Percentiles rank a stretch among this genome's conserved stretches.
These are phyloP conservation scores for Brachionus angularis DNA, from an alignment of 1,140 invertebrate species.

Conservation along the genomic window DNA sequence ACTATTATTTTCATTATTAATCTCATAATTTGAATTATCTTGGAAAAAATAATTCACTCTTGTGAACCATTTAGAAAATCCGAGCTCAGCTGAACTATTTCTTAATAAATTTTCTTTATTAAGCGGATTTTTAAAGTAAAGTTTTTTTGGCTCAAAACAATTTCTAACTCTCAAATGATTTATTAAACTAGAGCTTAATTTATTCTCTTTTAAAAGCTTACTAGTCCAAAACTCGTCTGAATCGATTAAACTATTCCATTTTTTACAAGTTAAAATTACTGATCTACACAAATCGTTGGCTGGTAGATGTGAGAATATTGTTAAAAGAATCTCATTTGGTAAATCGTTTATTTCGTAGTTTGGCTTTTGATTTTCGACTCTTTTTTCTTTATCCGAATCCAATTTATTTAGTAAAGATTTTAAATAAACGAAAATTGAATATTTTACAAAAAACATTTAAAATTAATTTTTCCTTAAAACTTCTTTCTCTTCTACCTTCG, in stretches of 20 bases:
- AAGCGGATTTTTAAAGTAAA: constrained; percentile 11
- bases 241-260: constrained; percentile 12
- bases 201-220: neutral
- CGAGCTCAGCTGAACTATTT: neutral
- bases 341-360: constrained; percentile 17
- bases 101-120: constrained; percentile 30
- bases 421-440: too few relatives aligned
- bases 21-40: constrained; percentile 27
- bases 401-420: too few relatives aligned
- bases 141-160: constrained; percentile 5
- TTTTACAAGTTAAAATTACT: constrained; percentile 4
- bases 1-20: too few relatives aligned
- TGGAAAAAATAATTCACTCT: constrained; percentile 17
- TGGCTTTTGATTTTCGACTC: too few relatives aligned
- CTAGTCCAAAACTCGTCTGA: constrained; percentile 12
- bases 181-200: neutral
- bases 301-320: neutral
- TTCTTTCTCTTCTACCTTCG: too few relatives aligned
- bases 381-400: too few relatives aligned
- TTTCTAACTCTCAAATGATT: neutral
- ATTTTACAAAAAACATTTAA: too few relatives aligned
- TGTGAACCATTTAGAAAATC: neutral
- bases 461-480: too few relatives aligned
- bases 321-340: neutral
- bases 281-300: neutral